phyloP scores from a whole-genome alignment of 2,113 vertebrate species.

The Thymallus thymallus region DNA sequence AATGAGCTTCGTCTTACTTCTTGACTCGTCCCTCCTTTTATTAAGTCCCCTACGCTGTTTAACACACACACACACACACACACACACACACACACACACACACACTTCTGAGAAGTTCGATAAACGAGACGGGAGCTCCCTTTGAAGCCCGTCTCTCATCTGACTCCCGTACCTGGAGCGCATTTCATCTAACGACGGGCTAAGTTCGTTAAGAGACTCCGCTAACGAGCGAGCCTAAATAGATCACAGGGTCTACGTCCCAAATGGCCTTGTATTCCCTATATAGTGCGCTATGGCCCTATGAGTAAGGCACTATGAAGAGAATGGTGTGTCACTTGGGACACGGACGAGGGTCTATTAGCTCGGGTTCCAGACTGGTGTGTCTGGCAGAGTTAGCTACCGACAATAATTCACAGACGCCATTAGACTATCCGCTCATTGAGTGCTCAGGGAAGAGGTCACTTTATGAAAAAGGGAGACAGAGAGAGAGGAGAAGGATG shows the following conservation, averaged over 20 bases:
- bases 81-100: not conserved
- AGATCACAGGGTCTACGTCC: slow-evolving; percentile 5
- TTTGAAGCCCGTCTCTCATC: slow-evolving; percentile 29
- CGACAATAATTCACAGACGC: not conserved
- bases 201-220: slow-evolving; percentile 33
- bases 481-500: slow-evolving; percentile 8
- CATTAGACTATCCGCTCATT: not conserved
- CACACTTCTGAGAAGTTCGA: slow-evolving; percentile 26
- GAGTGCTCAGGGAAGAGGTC: not conserved
- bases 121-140: slow-evolving; percentile 21
- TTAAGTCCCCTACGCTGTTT: slow-evolving; percentile 16
- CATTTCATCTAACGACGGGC: slow-evolving; percentile 22
- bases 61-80: too few species aligned
- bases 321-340: too few species aligned
- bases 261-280: too few species aligned
- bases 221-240: slow-evolving; percentile 38
- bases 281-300: too few species aligned
- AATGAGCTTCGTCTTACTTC: slow-evolving; percentile 19
- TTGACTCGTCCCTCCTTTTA: slow-evolving; percentile 8
- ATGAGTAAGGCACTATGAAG: too few species aligned
- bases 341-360: slow-evolving; percentile 7
- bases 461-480: not conserved
- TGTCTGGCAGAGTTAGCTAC: not conserved
- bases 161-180: slow-evolving; percentile 20
- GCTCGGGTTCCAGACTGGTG: slow-evolving; percentile 10